phyloP scores from a whole-genome alignment of 2,888 invertebrate genomes.

The Pristionchus mayeri region DNA sequence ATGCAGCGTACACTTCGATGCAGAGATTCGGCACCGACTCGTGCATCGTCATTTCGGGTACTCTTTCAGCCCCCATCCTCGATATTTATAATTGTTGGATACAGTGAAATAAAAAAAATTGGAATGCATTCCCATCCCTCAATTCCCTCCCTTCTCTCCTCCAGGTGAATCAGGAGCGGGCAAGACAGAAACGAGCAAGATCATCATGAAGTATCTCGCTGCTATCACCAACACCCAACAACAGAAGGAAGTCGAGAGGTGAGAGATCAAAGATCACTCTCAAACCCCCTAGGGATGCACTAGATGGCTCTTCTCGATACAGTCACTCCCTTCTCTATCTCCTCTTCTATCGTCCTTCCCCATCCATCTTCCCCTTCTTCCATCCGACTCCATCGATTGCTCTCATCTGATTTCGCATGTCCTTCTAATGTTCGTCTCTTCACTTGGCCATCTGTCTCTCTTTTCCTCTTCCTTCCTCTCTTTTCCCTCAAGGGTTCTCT shows the following conservation, averaged over 20 bases:
- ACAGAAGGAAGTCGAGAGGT: slow-evolving; percentile 96
- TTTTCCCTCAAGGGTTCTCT: slow-evolving; percentile 24
- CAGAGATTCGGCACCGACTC: slow-evolving; percentile 88
- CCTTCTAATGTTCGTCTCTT: neutral
- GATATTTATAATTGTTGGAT: no score
- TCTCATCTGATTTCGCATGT: slow-evolving; percentile 29
- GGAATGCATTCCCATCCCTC: no score
- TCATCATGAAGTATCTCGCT: slow-evolving; percentile 96
- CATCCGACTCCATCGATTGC: no score
- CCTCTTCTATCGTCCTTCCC: neutral
- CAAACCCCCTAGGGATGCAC: neutral
- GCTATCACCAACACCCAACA: slow-evolving; percentile 93
- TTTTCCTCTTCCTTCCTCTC: slow-evolving; percentile 15
- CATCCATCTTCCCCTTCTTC: slow-evolving; percentile 38
- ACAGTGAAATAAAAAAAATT: neutral
- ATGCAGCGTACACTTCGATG: slow-evolving; percentile 94
- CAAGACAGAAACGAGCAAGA: slow-evolving; percentile 98
- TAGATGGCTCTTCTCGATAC: neutral
- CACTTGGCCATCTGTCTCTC: slow-evolving; percentile 36
- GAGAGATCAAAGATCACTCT: neutral
- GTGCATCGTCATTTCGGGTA: slow-evolving; percentile 90
- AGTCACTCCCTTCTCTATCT: slow-evolving; percentile 29
- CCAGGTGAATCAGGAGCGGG: slow-evolving; percentile 92
- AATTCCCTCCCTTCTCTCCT: neutral
- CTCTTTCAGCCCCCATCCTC: slow-evolving; percentile 74